Conservation (phyloP, 2,888 invertebrate genomes). For the Cephus sareptanus region DNA sequence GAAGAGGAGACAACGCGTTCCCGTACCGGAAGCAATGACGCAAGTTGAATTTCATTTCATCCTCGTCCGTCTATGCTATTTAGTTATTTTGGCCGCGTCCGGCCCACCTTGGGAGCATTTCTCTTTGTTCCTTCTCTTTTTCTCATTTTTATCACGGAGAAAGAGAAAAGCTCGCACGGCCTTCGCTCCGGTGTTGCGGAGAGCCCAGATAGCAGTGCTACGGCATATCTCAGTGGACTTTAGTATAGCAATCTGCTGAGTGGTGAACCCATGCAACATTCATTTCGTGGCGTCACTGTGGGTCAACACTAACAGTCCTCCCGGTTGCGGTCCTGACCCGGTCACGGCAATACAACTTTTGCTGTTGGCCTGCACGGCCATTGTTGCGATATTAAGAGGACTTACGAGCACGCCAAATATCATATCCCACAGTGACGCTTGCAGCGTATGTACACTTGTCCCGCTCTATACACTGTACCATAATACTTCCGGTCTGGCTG, state of each 20-base stretch:
- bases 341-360: constrained; percentile 9
- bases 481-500: neutral
- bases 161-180: neutral
- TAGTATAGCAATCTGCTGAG: constrained; percentile 55
- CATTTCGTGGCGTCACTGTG: constrained; percentile 34
- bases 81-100: constrained; percentile 25
- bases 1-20: neutral
- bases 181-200: neutral
- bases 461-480: neutral
- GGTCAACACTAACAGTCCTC: constrained; percentile 6
- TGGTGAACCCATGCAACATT: constrained; percentile 52
- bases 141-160: neutral
- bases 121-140: neutral
- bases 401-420: neutral
- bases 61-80: constrained; percentile 25
- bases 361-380: neutral
- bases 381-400: constrained; percentile 20
- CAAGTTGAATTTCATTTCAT: constrained; percentile 14
- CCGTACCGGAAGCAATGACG: neutral
- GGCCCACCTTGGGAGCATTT: neutral
- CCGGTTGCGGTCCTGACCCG: constrained; percentile 16
- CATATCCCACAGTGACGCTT: neutral
- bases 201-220: neutral
- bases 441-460: neutral
- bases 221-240: constrained; percentile 42